A percentile compares a stretch with the other conserved stretches of the same genome.
Evolutionary conservation across 2,113 vertebrate species (phyloP).

Genomic region (Xiphias gladius): DNA sequence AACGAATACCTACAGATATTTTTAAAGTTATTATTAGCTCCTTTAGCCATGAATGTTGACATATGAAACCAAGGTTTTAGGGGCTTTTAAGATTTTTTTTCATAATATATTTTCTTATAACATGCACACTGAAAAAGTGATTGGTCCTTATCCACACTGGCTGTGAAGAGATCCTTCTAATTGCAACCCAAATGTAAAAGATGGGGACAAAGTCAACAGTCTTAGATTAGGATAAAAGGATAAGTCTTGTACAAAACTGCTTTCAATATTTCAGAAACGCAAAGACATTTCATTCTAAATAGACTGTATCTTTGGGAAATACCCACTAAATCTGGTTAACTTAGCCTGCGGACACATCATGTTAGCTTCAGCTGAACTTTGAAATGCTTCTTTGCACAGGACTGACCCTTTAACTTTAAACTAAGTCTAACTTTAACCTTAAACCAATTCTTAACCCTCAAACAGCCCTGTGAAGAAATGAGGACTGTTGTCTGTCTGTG

Average conservation of each 20-base stretch:
- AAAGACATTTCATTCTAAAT: background rate
- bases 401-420: background rate
- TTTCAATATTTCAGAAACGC: background rate
- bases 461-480: background rate
- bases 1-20: no score
- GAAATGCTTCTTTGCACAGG: background rate
- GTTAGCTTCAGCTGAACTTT: background rate
- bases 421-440: background rate
- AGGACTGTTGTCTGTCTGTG: background rate
- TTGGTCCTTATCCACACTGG: background rate
- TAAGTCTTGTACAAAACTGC: background rate
- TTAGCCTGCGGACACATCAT: background rate
- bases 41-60: background rate
- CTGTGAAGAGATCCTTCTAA: background rate
- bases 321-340: no score
- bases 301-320: background rate
- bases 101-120: background rate
- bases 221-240: background rate
- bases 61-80: background rate
- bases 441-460: background rate
- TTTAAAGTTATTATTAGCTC: no score
- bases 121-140: background rate
- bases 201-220: background rate
- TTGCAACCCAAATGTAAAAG: background rate
- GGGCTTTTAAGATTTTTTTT: background rate